Evolutionary conservation across 2,113 vertebrate species (phyloP), one percentile per base, ranked within the genome.

Genomic region (Cyanoramphus novaezelandiae): DNA sequence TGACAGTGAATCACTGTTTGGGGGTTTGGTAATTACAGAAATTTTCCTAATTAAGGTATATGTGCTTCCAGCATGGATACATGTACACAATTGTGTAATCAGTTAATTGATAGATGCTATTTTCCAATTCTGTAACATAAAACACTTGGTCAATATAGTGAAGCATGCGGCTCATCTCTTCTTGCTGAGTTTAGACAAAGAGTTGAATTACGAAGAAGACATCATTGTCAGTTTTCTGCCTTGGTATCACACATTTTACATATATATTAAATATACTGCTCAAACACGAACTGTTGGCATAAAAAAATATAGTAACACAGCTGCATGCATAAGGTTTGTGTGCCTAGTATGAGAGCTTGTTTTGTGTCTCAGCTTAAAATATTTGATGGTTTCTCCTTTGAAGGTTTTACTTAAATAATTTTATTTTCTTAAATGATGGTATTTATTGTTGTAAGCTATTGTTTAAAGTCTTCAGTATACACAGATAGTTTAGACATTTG

Each of bases 211-310:
- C 52, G 35, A 74, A 33, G 37, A 43, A 47, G 23, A 33, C 28
- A 35, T 15, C 17, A 25, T 14, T 49, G 15, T 50, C 60, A 37
- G 5, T 64, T 80, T 82, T 37, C 80, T 86, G 24, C 46, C 75
- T 49, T 67, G 23, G 5, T 55, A 44, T 20, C 0, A 1, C 0
- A 0, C 19, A 6, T 82, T 80, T 80, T 67, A 17, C 4, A 10
- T 44, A 1, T 59, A 16, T 53, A 18, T 43, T n/a, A 57, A 78
- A 81, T 46, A 17, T 9, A 21, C 31, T 64, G 8, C 25, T 94
- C 21, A 84, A 91, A 59, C 7, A 20, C 15, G 49, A 65, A 69
- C 55, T 33, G 17, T 10, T 41, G 9, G 10, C 39, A 44, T 82
- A 17, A 84, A 91, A 82, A 82, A 23, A 15, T 55, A 33, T 1